These are phyloP conservation scores for Odobenus rosmarus DNA, from an alignment of 2,113 vertebrate species.

Conservation along the genomic window DNA sequence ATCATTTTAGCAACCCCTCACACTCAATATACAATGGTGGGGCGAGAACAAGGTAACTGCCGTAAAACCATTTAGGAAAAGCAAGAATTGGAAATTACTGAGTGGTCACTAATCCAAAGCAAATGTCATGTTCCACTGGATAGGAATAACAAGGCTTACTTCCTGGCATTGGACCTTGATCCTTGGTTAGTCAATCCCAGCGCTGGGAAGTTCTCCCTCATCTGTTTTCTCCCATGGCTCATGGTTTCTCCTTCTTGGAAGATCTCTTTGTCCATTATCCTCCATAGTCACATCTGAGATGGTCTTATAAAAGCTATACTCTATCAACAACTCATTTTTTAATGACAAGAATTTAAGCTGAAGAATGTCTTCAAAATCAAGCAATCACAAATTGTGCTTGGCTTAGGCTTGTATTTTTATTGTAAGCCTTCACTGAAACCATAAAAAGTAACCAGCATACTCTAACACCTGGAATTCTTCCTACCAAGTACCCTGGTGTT, in stretches of 20 bases:
- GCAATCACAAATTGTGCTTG: not conserved
- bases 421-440: not conserved
- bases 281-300: not conserved
- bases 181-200: not conserved
- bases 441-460: not conserved
- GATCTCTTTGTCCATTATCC: not conserved
- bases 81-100: not conserved
- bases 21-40: not conserved
- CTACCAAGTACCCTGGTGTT: not conserved
- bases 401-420: not conserved
- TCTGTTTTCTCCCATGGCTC: not conserved
- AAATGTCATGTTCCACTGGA: accelerated
- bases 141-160: not conserved
- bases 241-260: not conserved
- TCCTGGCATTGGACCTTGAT: not conserved
- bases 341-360: not conserved
- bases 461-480: not conserved
- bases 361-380: not conserved
- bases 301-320: not conserved
- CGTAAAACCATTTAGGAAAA: not conserved
- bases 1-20: not conserved
- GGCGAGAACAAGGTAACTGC: not conserved
- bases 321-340: not conserved
- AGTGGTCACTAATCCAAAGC: not conserved
- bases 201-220: not conserved